phyloP scores from a whole-genome alignment of 1,140 invertebrate species.

The Marisa cornuarietis region DNA sequence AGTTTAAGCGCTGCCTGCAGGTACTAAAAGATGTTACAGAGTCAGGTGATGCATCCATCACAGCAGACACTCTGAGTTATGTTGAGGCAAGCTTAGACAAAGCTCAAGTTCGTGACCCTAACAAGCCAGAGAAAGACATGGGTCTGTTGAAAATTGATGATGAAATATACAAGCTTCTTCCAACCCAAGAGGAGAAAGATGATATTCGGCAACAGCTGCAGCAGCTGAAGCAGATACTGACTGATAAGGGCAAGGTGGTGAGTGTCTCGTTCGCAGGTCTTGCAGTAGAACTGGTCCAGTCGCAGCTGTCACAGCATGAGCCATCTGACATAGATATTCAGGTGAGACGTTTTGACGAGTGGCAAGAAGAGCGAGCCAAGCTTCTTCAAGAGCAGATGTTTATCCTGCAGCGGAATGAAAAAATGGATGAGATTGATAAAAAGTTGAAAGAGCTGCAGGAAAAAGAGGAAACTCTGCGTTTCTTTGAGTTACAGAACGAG shows the following conservation, averaged over 20 bases:
- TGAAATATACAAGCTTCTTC: conserved; percentile 42
- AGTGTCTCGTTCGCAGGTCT: conserved; percentile 21
- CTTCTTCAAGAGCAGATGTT: conserved; percentile 34
- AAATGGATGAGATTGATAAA: conserved; percentile 36
- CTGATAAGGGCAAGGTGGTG: conserved; percentile 21
- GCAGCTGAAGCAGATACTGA: conserved; percentile 23
- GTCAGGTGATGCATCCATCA: conserved; percentile 14
- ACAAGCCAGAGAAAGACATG: conserved; percentile 41
- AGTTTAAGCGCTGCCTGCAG: conserved; percentile 46
- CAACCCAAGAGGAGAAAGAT: conserved; percentile 44
- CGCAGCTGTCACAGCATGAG: conserved; percentile 32
- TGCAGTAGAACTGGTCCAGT: conserved; percentile 23
- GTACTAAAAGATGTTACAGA: conserved; percentile 36
- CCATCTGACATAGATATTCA: conserved; percentile 28
- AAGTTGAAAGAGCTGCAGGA: conserved; percentile 39
- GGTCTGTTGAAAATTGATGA: conserved; percentile 46
- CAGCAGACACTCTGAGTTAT: conserved; percentile 38
- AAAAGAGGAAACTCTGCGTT: conserved; percentile 38
- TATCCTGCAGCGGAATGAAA: conserved; percentile 23
- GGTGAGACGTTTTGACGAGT: conserved; percentile 20
- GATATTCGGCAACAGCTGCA: conserved; percentile 10
- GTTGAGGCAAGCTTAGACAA: conserved; percentile 39
- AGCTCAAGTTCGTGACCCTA: conserved; percentile 42
- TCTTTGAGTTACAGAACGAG: conserved; percentile 30
- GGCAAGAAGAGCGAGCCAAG: conserved; percentile 26